phyloP scores from a whole-genome alignment of 2,888 invertebrate genomes.

The Artemia sinica region DNA sequence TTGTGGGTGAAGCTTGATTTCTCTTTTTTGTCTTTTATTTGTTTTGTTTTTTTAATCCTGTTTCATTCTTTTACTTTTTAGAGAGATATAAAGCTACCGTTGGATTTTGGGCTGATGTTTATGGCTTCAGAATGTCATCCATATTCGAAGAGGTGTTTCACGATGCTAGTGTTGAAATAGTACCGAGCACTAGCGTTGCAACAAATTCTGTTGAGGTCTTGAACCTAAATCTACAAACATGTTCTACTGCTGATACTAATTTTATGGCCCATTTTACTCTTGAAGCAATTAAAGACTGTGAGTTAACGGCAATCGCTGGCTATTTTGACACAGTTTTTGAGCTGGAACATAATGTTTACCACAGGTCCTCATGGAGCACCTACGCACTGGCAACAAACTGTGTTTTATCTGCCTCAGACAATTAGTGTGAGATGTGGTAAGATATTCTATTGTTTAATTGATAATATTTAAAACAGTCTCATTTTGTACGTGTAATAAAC shows the following conservation, averaged over 20 bases:
- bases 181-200: constrained; percentile 45
- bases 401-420: constrained; percentile 61
- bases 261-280: constrained; percentile 31
- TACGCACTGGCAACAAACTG: constrained; percentile 91
- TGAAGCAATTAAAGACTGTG: constrained; percentile 42
- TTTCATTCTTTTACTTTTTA: constrained; percentile 31
- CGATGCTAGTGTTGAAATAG: constrained; percentile 53
- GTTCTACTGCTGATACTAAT: constrained; percentile 42
- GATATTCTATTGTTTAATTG: too few species aligned
- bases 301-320: constrained; percentile 62
- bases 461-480: too few species aligned
- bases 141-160: constrained; percentile 65
- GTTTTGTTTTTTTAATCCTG: constrained; percentile 13
- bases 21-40: constrained; percentile 11
- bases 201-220: constrained; percentile 47
- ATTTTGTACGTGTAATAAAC: too few species aligned
- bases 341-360: constrained; percentile 46
- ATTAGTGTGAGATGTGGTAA: constrained; percentile 48
- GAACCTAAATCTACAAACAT: constrained; percentile 53
- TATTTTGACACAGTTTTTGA: constrained; percentile 79
- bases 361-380: constrained; percentile 54
- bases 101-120: constrained; percentile 79
- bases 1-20: too few species aligned
- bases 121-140: constrained; percentile 81
- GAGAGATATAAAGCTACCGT: constrained; percentile 53